phyloP scores from a whole-genome alignment of 2,113 vertebrate genomes.

The Poecile atricapillus region DNA sequence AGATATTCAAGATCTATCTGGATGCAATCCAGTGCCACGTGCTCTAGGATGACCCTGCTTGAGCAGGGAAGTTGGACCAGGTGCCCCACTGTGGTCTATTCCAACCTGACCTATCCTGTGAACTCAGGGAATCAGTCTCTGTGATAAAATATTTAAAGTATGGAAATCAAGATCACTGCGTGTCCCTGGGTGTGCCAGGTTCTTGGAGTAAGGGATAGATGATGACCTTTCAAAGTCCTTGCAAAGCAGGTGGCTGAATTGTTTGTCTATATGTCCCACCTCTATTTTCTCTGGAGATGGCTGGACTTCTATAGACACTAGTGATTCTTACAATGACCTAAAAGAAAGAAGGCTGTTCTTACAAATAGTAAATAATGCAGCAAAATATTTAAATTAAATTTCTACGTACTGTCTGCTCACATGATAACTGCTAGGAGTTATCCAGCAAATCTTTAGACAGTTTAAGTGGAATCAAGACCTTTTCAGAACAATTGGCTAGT shows the following conservation, averaged over 20 bases:
- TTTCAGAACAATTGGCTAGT: rapidly evolving
- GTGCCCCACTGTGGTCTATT: neutral
- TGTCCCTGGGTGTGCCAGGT: neutral
- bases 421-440: neutral
- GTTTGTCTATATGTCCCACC: rapidly evolving
- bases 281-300: neutral
- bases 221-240: neutral
- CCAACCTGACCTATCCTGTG: neutral
- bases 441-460: neutral
- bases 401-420: neutral
- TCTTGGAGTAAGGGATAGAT: neutral
- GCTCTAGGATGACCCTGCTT: neutral
- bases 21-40: neutral
- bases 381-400: neutral
- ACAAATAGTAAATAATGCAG: neutral
- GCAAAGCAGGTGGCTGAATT: neutral
- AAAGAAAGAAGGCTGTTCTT: neutral
- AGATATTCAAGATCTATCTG: neutral
- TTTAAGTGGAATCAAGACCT: neutral
- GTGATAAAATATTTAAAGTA: neutral
- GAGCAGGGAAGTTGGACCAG: too few species aligned
- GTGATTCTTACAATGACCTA: neutral
- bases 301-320: neutral
- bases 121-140: neutral
- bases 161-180: rapidly evolving